Base-by-base conservation (phyloP, 2,113 vertebrate species). In the Aptenodytes patagonicus region DNA sequence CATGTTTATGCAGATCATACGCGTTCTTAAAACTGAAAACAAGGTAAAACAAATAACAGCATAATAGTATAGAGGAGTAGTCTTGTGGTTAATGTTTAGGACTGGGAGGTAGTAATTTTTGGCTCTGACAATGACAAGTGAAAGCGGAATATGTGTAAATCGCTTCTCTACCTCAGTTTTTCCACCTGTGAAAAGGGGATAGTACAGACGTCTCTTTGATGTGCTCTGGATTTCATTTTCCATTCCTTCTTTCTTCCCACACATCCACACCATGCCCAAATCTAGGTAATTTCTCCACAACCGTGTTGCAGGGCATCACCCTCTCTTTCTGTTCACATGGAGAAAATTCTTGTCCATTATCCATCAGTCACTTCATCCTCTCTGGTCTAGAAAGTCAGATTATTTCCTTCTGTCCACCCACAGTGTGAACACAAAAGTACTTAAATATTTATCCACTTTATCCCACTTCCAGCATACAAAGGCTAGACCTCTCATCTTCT, bases 1-100 rank as follows among this genome's bases (percentile, higher is more conserved):
- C 98, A 95, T 97, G 98, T 90, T 98, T 98, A 60, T 98, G 96
- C 60, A 98, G 97, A 97, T 98, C 98, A 13, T 94, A 98, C 80
- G 97, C 72, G 4, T 98, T 98, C 95, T 98, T 98, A 92, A 98
- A 99, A 72, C 98, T 98, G 87, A 69, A 77, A 83, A 92, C 90
- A 93, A 76, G 82, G 92, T 32, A 31, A 97, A 97, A 96, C 92
- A 88, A 95, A 94, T 95, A 92, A 55, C 83, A 97, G 91, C 88
- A 78, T 46, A 96, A 96, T 87, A 90, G 91, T 3, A 64, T 87
- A 89, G 94, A 90, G 79, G 65, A 91, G 71, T 32, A 83, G 84
- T 79, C 76, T 90, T 95, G 97, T 91, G 95, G 93, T 94, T 95
- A 66, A 83, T 90, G 94, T 91, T 95, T 93, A 93, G 84, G 93